Evolutionary conservation across 2,113 vertebrate genomes (phyloP), one percentile per base, ranked within the genome.

Genomic region (Crotalus viridis): DNA sequence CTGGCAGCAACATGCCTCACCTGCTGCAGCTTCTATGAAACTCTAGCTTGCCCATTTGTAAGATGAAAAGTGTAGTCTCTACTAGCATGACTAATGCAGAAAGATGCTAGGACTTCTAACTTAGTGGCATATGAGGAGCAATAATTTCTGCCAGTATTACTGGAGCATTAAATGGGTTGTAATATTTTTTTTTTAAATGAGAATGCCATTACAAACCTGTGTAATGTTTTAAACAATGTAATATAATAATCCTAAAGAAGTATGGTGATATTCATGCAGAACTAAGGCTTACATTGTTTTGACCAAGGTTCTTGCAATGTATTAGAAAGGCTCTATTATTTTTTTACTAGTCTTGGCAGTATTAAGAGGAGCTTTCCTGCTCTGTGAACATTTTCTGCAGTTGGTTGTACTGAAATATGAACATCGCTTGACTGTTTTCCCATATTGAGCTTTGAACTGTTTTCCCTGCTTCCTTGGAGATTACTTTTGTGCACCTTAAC

Each of bases 381-480:
- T 91, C 90, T 93, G 93, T 92, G 89, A 64, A 94, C 94, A 88
- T 5, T 88, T 95, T 89, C 39, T 24, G 1, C 88, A 92, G 13
- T 33, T 55, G n/a, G 17, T 91, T 89, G 26, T 10, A 28, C 5
- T 86, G 90, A 94, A 94, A 92, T 87, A 85, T 3, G 54, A 87
- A 92, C 90, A 46, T 89, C 92, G 86, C 89, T 85, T 85, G 95
- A 94, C 93, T 94, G 5, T 64, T 88, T 92, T 39, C 85, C 57
- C 57, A 26, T 93, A 26, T 15, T 90, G 87, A 57, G 26, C 85
- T 93, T 93, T 46, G 89, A 90, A 61, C 88, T 81, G 33, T 7
- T 0, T 56, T 86, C 56, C 51, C 24, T 0, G 86, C 93, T 92
- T 89, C 87, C 85, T 33, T 86, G 91, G 9, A 61, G 87, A 88